phyloP scores from a whole-genome alignment of 2,888 invertebrate genomes.

The Odiellus spinosus region DNA sequence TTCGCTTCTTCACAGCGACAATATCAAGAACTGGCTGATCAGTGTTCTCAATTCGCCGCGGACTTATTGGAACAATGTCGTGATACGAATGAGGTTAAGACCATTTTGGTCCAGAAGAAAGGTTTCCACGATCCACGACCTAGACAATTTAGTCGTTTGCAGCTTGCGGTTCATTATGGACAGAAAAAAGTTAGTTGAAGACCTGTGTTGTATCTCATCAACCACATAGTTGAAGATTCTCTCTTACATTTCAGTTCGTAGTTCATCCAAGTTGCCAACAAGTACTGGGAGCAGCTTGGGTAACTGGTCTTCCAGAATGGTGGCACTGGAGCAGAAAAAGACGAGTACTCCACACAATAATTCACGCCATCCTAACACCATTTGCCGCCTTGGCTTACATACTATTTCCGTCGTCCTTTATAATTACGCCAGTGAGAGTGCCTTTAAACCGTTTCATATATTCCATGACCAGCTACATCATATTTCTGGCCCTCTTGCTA shows the following conservation, averaged over 20 bases:
- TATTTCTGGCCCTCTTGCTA: slow-evolving; percentile 47
- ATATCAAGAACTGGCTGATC: slow-evolving; percentile 24
- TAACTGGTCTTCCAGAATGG: slow-evolving; percentile 14
- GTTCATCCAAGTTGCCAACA: slow-evolving; percentile 60
- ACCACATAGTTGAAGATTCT: too few relatives aligned
- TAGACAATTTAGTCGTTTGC: slow-evolving; percentile 45
- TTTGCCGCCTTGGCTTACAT: slow-evolving; percentile 11
- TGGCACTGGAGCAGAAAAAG: slow-evolving; percentile 10
- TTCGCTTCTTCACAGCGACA: slow-evolving; percentile 22
- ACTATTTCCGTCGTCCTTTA: slow-evolving; percentile 10
- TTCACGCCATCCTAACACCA: slow-evolving; percentile 15
- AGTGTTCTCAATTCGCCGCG: slow-evolving; percentile 26
- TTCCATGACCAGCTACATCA: slow-evolving; percentile 45
- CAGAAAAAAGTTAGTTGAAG: slow-evolving; percentile 36
- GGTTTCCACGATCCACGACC: slow-evolving; percentile 33
- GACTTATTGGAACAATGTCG: slow-evolving; percentile 26
- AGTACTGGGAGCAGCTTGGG: slow-evolving; percentile 20
- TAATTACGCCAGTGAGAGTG: slow-evolving; percentile 28
- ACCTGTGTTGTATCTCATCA: too few relatives aligned
- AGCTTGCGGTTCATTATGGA: slow-evolving; percentile 49
- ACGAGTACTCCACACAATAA: slow-evolving; percentile 10
- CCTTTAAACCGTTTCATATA: slow-evolving; percentile 58
- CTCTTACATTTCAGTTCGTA: slow-evolving; percentile 53
- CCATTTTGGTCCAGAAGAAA: slow-evolving; percentile 42
- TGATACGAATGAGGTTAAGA: slow-evolving; percentile 36